Evolutionary conservation across 2,888 invertebrate species (phyloP).

Genomic region (Eueremaeus valkanovi): DNA sequence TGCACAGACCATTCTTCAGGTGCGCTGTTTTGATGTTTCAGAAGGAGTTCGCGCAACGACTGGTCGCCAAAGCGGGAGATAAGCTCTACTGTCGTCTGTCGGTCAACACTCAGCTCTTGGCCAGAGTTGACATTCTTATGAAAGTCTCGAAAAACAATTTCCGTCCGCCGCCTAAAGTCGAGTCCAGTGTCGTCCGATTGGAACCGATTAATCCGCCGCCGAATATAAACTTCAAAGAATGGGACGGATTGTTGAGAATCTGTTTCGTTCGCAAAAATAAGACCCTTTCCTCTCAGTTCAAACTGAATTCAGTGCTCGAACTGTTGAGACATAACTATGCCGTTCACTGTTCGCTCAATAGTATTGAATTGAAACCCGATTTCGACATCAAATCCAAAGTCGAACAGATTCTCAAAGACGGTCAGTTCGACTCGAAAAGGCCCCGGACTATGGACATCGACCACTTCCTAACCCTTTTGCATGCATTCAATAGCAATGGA

Average conservation of each 20-base stretch:
- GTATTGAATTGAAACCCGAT: constrained; percentile 70
- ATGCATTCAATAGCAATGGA: constrained; percentile 83
- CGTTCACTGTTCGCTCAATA: constrained; percentile 78
- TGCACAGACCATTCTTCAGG: constrained; percentile 60
- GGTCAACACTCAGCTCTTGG: constrained; percentile 90
- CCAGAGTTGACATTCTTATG: constrained; percentile 91
- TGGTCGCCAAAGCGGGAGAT: constrained; percentile 95
- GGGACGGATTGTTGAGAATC: constrained; percentile 95
- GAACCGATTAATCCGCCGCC: constrained; percentile 97
- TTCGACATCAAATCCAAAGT: constrained; percentile 79
- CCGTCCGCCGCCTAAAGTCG: constrained; percentile 96
- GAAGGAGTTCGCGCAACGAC: constrained; percentile 92
- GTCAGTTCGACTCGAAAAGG: constrained; percentile 69
- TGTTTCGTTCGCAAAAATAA: constrained; percentile 95
- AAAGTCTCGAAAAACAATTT: constrained; percentile 99
- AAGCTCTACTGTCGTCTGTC: constrained; percentile 94
- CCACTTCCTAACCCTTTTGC: constrained; percentile 72
- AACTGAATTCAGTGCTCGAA: constrained; percentile 74
- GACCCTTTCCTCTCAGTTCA: constrained; percentile 83
- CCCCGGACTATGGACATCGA: constrained; percentile 93
- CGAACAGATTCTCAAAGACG: constrained; percentile 65
- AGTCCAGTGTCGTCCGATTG: constrained; percentile 94
- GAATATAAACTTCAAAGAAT: constrained; percentile 90
- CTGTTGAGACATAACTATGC: constrained; percentile 86
- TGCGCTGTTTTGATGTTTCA: constrained; percentile 99